Evolutionary conservation across 2,888 invertebrate genomes (phyloP).

Genomic region (Eupithecia insigniata): DNA sequence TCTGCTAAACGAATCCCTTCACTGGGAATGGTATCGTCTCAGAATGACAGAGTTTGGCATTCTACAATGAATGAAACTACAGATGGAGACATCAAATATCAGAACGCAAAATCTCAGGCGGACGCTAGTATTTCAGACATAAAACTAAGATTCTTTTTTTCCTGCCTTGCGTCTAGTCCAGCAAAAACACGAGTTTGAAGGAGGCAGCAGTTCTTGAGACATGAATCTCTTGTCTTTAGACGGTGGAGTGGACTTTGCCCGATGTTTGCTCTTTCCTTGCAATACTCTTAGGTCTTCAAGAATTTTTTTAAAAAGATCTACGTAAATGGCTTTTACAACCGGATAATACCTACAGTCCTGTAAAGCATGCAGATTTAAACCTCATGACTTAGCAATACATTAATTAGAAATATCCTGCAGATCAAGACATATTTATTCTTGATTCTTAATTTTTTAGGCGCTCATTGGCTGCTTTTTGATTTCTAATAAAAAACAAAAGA

Average conservation of each 20-base stretch:
- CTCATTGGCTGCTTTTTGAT: too few species aligned
- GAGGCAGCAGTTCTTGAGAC: constrained; percentile 60
- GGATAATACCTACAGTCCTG: neutral
- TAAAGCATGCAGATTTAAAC: too few species aligned
- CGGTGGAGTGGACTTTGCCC: constrained; percentile 50
- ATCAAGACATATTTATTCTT: too few species aligned
- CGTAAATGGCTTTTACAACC: neutral
- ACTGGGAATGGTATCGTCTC: too few species aligned
- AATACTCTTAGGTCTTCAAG: neutral
- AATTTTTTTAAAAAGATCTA: neutral
- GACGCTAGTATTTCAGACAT: neutral
- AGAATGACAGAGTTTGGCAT: too few species aligned
- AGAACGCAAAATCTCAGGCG: neutral
- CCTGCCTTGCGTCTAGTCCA: constrained; percentile 14
- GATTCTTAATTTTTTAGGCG: too few species aligned
- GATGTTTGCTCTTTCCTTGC: constrained; percentile 22
- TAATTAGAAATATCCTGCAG: too few species aligned
- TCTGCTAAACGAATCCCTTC: too few species aligned
- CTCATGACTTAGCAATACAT: too few species aligned
- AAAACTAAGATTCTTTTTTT: constrained; percentile 11
- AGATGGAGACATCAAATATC: too few species aligned
- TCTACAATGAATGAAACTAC: too few species aligned
- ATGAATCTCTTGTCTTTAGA: constrained; percentile 62
- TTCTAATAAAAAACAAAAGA: too few species aligned
- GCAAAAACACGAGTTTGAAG: constrained; percentile 37